phyloP scores from a whole-genome alignment of 2,113 vertebrate genomes.

The Ptychochromis oligacanthus region DNA sequence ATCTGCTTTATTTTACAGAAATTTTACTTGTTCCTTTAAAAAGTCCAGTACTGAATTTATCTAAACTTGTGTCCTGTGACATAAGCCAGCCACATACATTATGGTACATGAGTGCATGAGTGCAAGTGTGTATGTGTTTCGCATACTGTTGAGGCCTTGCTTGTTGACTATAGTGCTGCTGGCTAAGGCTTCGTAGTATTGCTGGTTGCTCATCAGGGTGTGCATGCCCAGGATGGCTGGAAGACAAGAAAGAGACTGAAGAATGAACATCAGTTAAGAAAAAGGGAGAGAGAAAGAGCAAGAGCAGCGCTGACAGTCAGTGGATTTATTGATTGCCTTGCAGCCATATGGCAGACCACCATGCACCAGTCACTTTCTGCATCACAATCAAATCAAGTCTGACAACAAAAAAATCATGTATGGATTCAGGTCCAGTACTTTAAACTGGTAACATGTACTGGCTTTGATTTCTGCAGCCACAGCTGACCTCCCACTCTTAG shows the following conservation, averaged over 20 bases:
- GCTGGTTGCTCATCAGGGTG: slow-evolving; percentile 99
- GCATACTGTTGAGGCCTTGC: slow-evolving; percentile 98
- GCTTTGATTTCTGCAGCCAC: background rate
- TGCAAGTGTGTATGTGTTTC: slow-evolving; percentile 3
- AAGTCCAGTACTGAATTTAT: background rate
- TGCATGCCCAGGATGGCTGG: slow-evolving; percentile 99
- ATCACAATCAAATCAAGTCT: slow-evolving; percentile 2
- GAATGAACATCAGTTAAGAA: slow-evolving; percentile 3
- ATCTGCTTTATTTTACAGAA: slow-evolving; percentile 12
- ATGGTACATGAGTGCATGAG: background rate
- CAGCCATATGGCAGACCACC: slow-evolving; percentile 3
- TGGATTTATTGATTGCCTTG: background rate
- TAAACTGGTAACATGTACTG: background rate
- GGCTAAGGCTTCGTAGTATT: slow-evolving; percentile 96
- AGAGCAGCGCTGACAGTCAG: background rate
- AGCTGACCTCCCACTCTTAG: background rate
- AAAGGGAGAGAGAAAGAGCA: background rate
- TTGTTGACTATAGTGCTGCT: slow-evolving; percentile 98
- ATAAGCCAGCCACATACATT: background rate
- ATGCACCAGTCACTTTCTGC: slow-evolving; percentile 19
- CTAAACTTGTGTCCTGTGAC: background rate
- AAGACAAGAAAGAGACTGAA: slow-evolving; percentile 41
- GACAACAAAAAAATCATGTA: background rate
- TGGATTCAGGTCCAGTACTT: background rate
- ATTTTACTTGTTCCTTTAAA: slow-evolving; percentile 4